Conservation (phyloP, 2,113 vertebrate genomes). For the Lota lota region DNA sequence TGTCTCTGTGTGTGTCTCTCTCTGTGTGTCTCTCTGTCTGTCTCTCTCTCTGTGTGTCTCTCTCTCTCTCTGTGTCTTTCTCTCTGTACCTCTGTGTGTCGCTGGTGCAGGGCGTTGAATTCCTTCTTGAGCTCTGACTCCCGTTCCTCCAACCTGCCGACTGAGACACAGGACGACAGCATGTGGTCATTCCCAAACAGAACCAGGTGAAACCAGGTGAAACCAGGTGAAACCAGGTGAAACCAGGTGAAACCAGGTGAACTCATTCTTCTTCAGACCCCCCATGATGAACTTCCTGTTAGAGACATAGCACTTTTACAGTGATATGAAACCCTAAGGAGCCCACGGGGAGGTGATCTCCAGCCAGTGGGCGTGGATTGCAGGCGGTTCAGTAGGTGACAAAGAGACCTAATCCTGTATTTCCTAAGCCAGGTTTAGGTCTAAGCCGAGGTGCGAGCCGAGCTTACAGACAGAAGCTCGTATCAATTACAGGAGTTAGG, state of each 20-base stretch:
- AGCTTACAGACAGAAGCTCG: constrained; percentile 14
- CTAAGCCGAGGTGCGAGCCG: constrained; percentile 22
- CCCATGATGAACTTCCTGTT: too few relatives aligned
- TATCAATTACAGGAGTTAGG: constrained; percentile 43
- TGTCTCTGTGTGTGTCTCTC: too few relatives aligned
- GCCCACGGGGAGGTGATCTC: constrained; percentile 11
- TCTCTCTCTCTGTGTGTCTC: not conserved
- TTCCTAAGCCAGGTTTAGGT: constrained; percentile 34
- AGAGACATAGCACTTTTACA: too few relatives aligned
- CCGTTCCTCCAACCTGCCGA: constrained; percentile 91
- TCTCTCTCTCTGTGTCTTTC: too few relatives aligned
- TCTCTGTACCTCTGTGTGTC: constrained; percentile 88
- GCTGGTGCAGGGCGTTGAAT: constrained; percentile 91
- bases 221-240: too few relatives aligned
- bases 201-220: too few relatives aligned
- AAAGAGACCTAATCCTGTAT: constrained; percentile 47
- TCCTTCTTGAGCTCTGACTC: constrained; percentile 97
- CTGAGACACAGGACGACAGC: constrained; percentile 53
- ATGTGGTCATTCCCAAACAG: too few relatives aligned
- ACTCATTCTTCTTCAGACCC: too few relatives aligned
- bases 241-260: too few relatives aligned
- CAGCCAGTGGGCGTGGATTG: constrained; percentile 25
- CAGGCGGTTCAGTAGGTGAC: constrained; percentile 31
- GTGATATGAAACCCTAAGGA: too few relatives aligned
- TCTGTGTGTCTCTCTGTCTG: not conserved